A percentile compares a stretch with the other conserved stretches of the same genome.
Evolutionary conservation across 2,113 vertebrate species (phyloP).

Genomic region (Lates calcarifer): DNA sequence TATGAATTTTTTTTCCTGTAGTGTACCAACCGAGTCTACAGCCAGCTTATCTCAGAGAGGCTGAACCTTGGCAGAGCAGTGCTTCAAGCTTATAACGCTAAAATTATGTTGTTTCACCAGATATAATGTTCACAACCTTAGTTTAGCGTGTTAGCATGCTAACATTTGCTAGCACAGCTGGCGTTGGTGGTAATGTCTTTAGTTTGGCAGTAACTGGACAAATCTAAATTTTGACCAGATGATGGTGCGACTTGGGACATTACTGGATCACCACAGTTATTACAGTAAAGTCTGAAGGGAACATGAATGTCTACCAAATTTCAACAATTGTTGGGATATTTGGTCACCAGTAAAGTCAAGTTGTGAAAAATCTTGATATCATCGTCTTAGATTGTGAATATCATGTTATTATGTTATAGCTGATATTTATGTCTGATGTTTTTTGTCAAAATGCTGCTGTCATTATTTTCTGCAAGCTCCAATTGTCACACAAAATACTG

Average conservation of each 20-base stretch:
- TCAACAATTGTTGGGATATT: neutral
- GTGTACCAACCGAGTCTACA: neutral
- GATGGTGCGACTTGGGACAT: neutral
- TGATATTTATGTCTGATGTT: neutral
- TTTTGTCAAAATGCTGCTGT: neutral
- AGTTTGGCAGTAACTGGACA: neutral
- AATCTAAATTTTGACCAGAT: neutral
- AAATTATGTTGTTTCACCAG: neutral
- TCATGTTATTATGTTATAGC: neutral
- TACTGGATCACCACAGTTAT: neutral
- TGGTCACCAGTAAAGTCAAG: neutral
- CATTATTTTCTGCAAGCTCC: neutral
- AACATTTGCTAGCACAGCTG: neutral
- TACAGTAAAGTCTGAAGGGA: neutral
- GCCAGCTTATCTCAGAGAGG: no score
- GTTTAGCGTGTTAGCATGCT: neutral
- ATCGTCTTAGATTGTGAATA: neutral
- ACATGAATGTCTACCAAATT: neutral
- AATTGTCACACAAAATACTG: neutral
- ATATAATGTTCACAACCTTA: neutral
- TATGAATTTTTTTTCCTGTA: neutral
- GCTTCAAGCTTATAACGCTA: neutral
- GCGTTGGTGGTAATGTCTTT: no score
- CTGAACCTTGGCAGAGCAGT: neutral
- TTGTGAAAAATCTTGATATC: neutral